Base-by-base conservation (phyloP, 1,140 invertebrate genomes). In the Ditylenchus dipsaci region DNA sequence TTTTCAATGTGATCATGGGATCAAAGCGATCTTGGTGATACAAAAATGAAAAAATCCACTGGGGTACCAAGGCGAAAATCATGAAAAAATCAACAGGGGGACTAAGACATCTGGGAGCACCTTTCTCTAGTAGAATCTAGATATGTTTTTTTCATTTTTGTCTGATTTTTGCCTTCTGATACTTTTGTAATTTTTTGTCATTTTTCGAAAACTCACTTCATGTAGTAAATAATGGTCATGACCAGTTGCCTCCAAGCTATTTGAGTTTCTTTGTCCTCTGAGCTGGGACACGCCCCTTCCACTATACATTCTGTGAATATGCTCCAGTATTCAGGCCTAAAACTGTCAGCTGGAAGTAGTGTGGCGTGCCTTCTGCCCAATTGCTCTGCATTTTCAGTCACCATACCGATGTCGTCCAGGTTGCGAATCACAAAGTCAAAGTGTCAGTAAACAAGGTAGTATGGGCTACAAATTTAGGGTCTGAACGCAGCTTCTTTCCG, bases 321-420 rank as follows among this genome's bases (percentile, higher is more conserved):
- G 56, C 61, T 67, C 74, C 74, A 76, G 61, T 76, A 76, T 47
- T 76, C 73, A n/a, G 69, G 63, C 13, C 72, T 59, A 38, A 76
- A 77, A 19, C 62, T 64, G n/a, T 76, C 65, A 17, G 59, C 59
- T 17, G 76, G 59, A 23, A 64, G 58, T 7, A 76, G 67, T 21
- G 45, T 60, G 38, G 74, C 74, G 58, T 76, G 74, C n/a, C 68
- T 43, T 27, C 71, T 72, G 26, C 74, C 74, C 43, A 76, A 66
- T 63, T 76, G 69, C 47, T 76, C 74, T n/a, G 74, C 75, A 60
- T 76, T 76, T 69, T 76, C 74, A 1, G 75, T 77, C 9, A 76
- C 74, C 76, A 76, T 61, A 11, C 68, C 72, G 47, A 76, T 72
- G 21, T 76, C 74, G 45, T 76, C 74, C 57, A 76, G 59, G 68